phyloP scores from a whole-genome alignment of 2,113 vertebrate genomes.

The Ammospiza caudacuta region DNA sequence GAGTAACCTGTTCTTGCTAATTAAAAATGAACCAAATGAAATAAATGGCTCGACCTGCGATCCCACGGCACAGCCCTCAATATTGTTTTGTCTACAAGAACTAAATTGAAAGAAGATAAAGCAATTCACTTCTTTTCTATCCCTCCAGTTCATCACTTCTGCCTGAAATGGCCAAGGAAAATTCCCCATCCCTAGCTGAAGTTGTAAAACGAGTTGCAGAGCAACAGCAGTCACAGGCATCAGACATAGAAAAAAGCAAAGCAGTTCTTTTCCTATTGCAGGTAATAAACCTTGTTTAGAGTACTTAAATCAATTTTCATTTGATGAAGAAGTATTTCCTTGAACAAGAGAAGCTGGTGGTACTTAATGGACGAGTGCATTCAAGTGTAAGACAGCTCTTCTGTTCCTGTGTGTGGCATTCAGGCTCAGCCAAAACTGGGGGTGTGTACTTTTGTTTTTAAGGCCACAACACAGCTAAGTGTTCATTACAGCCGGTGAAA shows the following conservation, averaged over 20 bases:
- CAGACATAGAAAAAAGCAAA: conserved; percentile 72
- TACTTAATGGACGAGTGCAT: neutral
- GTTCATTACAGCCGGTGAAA: neutral
- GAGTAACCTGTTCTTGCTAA: neutral
- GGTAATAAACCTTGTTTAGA: conserved; percentile 53
- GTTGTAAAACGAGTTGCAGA: conserved; percentile 68
- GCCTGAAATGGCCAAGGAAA: conserved; percentile 41
- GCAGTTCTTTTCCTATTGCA: conserved; percentile 59
- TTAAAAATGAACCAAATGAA: neutral
- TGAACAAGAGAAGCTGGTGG: neutral
- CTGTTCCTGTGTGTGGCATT: neutral
- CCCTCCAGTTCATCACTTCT: neutral
- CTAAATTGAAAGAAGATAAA: neutral
- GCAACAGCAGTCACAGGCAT: conserved; percentile 70
- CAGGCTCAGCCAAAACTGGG: neutral
- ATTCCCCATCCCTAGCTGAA: conserved; percentile 46
- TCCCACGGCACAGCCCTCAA: neutral
- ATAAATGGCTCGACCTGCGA: neutral
- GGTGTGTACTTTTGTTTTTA: neutral
- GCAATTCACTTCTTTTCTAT: neutral
- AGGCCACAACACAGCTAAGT: neutral
- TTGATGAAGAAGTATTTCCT: neutral
- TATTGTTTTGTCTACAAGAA: neutral
- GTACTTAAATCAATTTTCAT: neutral
- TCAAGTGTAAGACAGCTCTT: neutral